Evolutionary conservation across 2,888 invertebrate species (phyloP).

Genomic region (Polietes domitor): DNA sequence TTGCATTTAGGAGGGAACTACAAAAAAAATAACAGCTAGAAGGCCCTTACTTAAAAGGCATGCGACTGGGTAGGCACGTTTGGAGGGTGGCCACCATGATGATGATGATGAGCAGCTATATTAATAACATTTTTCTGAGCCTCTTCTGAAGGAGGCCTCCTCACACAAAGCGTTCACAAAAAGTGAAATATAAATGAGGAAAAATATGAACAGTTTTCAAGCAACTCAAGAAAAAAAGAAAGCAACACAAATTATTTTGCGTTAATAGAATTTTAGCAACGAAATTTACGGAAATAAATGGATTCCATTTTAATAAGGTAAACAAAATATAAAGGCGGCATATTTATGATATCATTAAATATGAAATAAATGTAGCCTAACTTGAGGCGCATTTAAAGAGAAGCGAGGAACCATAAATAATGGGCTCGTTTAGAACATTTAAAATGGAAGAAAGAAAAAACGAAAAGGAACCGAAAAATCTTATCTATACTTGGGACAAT

Average conservation of each 20-base stretch:
- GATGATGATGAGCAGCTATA: neutral
- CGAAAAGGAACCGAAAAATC: neutral
- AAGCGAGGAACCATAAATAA: neutral
- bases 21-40: neutral
- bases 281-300: neutral
- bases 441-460: neutral
- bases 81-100: neutral
- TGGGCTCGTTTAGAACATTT: neutral
- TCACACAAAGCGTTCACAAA: neutral
- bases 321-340: constrained; percentile 2
- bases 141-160: neutral
- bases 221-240: neutral
- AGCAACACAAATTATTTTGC: neutral
- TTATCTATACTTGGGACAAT: neutral
- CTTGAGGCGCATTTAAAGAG: neutral
- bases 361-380: neutral
- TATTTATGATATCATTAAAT: constrained; percentile 4
- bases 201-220: neutral
- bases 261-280: neutral
- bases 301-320: constrained; percentile 10
- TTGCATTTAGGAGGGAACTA: too few species aligned
- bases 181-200: constrained; percentile 1
- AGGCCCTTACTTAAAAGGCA: neutral
- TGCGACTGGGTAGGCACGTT: neutral
- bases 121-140: neutral